phyloP scores from a whole-genome alignment of 2,797 vertebrate genomes.

The Sus cebifrons region DNA sequence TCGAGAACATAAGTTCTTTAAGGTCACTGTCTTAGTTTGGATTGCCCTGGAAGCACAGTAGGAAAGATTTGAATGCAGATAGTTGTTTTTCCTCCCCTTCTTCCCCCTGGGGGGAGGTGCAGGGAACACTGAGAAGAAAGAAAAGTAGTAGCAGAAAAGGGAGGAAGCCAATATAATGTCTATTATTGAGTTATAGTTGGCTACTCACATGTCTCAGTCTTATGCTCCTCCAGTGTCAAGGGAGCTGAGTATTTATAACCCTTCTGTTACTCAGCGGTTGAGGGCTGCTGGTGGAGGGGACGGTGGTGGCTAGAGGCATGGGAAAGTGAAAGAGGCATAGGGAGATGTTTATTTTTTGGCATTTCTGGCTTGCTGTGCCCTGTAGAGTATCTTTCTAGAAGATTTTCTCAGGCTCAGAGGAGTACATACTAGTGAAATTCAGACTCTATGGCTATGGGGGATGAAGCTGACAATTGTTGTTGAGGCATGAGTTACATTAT shows the following conservation, averaged over 20 bases:
- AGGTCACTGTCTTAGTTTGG: constrained; percentile 21
- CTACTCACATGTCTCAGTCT: not conserved
- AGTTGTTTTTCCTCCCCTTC: not conserved
- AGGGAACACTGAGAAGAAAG: not conserved
- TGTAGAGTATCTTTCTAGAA: not conserved
- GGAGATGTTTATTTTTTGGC: not conserved
- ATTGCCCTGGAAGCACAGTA: not conserved
- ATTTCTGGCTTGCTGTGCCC: not conserved
- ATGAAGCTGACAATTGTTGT: not conserved
- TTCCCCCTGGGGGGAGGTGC: not conserved
- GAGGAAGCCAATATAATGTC: not conserved
- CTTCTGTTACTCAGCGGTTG: not conserved
- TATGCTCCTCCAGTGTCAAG: not conserved
- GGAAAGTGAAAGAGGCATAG: not conserved
- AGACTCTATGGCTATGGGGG: not conserved
- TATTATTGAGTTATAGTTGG: not conserved
- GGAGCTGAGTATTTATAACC: not conserved
- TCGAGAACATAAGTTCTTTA: not conserved
- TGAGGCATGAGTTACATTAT: not conserved
- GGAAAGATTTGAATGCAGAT: constrained; percentile 5
- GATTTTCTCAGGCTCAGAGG: not conserved
- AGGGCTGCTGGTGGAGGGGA: not conserved
- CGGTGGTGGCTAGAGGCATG: too few relatives aligned
- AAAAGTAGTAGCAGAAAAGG: not conserved
- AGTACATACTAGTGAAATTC: not conserved